Conservation (phyloP, 2,797 vertebrate genomes). For the Lutjanus argentimaculatus region DNA sequence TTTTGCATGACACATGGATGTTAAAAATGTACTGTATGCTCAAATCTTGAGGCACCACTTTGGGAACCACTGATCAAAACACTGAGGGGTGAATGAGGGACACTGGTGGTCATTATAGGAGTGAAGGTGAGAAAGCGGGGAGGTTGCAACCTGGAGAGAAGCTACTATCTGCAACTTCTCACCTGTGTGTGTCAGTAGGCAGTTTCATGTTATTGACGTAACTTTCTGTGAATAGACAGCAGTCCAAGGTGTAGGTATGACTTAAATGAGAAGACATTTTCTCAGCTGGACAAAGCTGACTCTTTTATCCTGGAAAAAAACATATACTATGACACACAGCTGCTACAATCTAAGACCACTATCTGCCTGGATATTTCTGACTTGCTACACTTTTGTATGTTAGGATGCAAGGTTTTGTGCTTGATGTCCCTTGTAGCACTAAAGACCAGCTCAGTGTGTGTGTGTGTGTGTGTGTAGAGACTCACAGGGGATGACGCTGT, state of each 20-base stretch:
- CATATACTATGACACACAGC: conserved; percentile 37
- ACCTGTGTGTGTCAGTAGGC: conserved; percentile 26
- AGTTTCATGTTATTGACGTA: conserved; percentile 9
- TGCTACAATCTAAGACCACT: not conserved
- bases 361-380: not conserved
- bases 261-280: conserved; percentile 10
- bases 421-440: not conserved
- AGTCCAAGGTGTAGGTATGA: not conserved
- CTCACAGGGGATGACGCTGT: conserved; percentile 91
- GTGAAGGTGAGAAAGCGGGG: not conserved
- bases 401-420: not conserved
- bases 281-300: not conserved
- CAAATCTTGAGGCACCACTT: not conserved
- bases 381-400: not conserved
- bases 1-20: not conserved
- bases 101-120: conserved; percentile 1
- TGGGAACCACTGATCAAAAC: conserved; percentile 1
- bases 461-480: not conserved
- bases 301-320: conserved; percentile 55
- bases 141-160: conserved; percentile 2
- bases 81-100: not conserved
- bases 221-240: conserved; percentile 6
- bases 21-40: too few species aligned
- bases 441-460: not conserved
- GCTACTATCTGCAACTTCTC: conserved; percentile 37